Evolutionary conservation across 2,888 invertebrate species (phyloP), one percentile per base, ranked within the genome.

Genomic region (Hemithea aestivaria): DNA sequence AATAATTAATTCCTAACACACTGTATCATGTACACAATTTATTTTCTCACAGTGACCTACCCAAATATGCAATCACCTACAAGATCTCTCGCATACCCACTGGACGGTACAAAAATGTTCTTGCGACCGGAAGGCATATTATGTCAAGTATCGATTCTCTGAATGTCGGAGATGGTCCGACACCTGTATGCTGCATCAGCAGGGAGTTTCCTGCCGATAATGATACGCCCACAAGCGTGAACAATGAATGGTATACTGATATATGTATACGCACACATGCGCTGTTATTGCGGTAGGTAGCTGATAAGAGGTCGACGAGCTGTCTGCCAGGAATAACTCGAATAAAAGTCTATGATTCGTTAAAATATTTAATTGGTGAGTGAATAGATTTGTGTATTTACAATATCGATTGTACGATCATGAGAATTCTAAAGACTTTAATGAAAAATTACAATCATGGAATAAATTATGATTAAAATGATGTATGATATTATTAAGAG

Each of bases 201-300:
- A 40, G 21, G 39, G 50, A 51, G 67, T 68, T 71, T 78, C 79
- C 79, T 73, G 76, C 67, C 62, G 72, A 74, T 78, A 73, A 60
- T 35, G 36, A 28, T 23, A 48, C 42, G 20, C 34, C 31, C 35
- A 40, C 42, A 47, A 32, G 6, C 28, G 32, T 9, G 30, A 37
- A 24, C 10, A 24, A 28, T 45, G 20, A 45, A 43, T 45, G 33
- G 27, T 8, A 35, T 23, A 20, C 6, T 32, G 35, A 29, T 12
- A n/a, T n/a, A n/a, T n/a, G n/a, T n/a, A 27, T 39, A 46, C 40
- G 29, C 48, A 42, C 32, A 35, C 32, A 37, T 28, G 22, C 20
- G 7, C 8, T 24, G 10, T 6, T 10, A 6, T n/a, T 34, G 45
- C 27, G 43, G 35, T 34, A 42, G 16, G 24, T 28, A 34, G n/a